These are phyloP conservation scores for Dascillus cervinus DNA, from an alignment of 2,888 invertebrate genomes.

Conservation along the genomic window DNA sequence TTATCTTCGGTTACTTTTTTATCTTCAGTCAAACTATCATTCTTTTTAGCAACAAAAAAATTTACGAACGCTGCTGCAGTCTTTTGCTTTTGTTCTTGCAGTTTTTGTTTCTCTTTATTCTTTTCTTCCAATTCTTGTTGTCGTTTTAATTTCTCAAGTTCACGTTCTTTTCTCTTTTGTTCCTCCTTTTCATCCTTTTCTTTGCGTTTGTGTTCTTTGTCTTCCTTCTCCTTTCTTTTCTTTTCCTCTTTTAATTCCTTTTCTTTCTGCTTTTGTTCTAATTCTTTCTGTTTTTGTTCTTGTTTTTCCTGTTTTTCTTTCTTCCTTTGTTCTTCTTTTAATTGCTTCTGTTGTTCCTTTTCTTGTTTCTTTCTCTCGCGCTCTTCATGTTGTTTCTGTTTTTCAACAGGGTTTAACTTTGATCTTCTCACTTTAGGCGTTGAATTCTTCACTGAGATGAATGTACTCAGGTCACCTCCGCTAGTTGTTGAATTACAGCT, in stretches of 20 bases:
- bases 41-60: slow-evolving; percentile 66
- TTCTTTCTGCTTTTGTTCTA: slow-evolving; percentile 32
- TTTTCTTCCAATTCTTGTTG: slow-evolving; percentile 50
- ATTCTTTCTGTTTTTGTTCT: slow-evolving; percentile 19
- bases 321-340: slow-evolving; percentile 19
- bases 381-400: slow-evolving; percentile 41
- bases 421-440: too few relatives aligned
- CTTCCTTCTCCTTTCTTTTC: slow-evolving; percentile 42
- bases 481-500: too few relatives aligned
- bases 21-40: slow-evolving; percentile 26
- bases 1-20: slow-evolving; percentile 38
- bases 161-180: slow-evolving; percentile 40
- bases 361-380: slow-evolving; percentile 47
- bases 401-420: too few relatives aligned
- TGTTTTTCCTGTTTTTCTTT: slow-evolving; percentile 23
- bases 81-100: slow-evolving; percentile 69
- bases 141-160: slow-evolving; percentile 41
- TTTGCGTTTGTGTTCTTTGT: slow-evolving; percentile 50
- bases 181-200: slow-evolving; percentile 40
- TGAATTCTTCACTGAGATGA: too few relatives aligned
- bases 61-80: slow-evolving; percentile 72
- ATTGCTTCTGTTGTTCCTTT: slow-evolving; percentile 43
- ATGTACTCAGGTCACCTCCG: too few relatives aligned
- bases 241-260: slow-evolving; percentile 41
- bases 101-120: slow-evolving; percentile 58